These are phyloP conservation scores for Cotesia glomerata DNA, from an alignment of 1,140 invertebrate species.

Conservation along the genomic window DNA sequence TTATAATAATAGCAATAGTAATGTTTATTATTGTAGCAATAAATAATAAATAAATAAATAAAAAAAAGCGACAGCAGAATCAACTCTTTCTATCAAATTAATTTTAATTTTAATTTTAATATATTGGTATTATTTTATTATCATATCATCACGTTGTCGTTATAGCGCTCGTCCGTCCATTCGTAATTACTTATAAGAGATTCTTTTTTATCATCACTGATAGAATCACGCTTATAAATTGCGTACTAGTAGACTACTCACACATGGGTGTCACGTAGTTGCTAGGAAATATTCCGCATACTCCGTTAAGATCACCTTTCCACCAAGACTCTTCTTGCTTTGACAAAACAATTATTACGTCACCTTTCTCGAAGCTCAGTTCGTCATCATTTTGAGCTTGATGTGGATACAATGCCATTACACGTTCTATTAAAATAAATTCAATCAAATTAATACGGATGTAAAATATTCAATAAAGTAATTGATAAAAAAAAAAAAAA, in stretches of 20 bases:
- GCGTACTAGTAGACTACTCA: constrained; percentile 59
- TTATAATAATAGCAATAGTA: constrained; percentile 24
- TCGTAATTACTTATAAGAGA: neutral
- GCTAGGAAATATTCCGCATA: constrained; percentile 88
- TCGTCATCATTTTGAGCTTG: constrained; percentile 93
- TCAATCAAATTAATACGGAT: too few species aligned
- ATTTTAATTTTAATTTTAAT: neutral
- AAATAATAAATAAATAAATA: neutral
- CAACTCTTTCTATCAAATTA: constrained; percentile 3
- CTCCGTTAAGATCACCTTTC: constrained; percentile 89
- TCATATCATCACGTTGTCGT: neutral
- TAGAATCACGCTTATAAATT: neutral
- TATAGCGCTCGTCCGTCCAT: constrained; percentile 24
- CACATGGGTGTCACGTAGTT: constrained; percentile 83
- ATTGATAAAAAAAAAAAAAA: neutral
- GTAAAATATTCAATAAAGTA: neutral
- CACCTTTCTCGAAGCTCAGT: constrained; percentile 91
- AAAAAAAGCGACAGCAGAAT: neutral
- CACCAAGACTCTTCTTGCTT: constrained; percentile 96
- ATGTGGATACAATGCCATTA: constrained; percentile 92
- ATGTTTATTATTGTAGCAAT: neutral
- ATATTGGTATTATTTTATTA: neutral
- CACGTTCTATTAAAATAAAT: constrained; percentile 73
- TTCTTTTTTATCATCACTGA: neutral
- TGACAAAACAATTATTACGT: constrained; percentile 89